Percentiles rank a stretch among this genome's conserved stretches.
phyloP scores from a whole-genome alignment of 2,113 vertebrate genomes.

The Esox niger region DNA sequence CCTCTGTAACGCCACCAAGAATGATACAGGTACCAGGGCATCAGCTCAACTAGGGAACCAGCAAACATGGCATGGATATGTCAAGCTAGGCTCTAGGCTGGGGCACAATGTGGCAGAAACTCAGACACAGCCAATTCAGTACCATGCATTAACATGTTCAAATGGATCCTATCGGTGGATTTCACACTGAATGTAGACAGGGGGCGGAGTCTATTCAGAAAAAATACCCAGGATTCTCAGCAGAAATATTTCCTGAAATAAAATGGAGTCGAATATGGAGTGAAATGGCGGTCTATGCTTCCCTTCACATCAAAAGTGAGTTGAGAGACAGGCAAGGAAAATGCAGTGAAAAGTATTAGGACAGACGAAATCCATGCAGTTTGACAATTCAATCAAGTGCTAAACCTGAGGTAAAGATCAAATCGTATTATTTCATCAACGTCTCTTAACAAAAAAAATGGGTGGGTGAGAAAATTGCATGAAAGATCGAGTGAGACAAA shows the following conservation, averaged over 20 bases:
- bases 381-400: slow-evolving; percentile 44
- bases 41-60: slow-evolving; percentile 8
- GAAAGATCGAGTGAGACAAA: slow-evolving; percentile 10
- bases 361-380: slow-evolving; percentile 15
- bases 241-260: slow-evolving; percentile 55
- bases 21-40: slow-evolving; percentile 46
- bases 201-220: slow-evolving; percentile 32
- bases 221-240: slow-evolving; percentile 44
- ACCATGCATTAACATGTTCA: too few species aligned
- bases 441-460: slow-evolving; percentile 27
- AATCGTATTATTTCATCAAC: slow-evolving; percentile 34
- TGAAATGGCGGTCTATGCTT: slow-evolving; percentile 67
- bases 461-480: slow-evolving; percentile 16
- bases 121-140: not conserved
- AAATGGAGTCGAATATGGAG: slow-evolving; percentile 67
- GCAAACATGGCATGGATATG: slow-evolving; percentile 13
- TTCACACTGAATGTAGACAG: not conserved
- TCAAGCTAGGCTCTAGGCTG: not conserved
- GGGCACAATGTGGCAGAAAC: not conserved
- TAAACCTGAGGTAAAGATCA: slow-evolving; percentile 25
- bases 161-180: too few species aligned
- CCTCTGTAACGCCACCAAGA: slow-evolving; percentile 36
- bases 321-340: slow-evolving; percentile 17
- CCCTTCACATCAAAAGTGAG: slow-evolving; percentile 29
- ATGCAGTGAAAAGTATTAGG: slow-evolving; percentile 33